Evolutionary conservation across 2,888 invertebrate species (phyloP).

Genomic region (Ophion ellenae): DNA sequence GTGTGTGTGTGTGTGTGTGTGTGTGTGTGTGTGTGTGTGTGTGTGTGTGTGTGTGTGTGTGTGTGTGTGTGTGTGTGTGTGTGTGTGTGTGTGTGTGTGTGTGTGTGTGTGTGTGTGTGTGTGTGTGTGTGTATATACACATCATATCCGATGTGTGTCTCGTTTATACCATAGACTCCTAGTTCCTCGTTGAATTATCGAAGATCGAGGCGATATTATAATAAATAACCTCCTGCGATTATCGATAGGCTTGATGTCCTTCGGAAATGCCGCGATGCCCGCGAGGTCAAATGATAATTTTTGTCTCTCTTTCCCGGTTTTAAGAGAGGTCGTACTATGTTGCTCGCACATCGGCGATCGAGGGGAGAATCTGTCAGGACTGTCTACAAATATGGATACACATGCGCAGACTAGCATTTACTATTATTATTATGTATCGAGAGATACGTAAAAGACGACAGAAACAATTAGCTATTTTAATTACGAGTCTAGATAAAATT

Average conservation of each 20-base stretch:
- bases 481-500: slow-evolving; percentile 38
- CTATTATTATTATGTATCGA: slow-evolving; percentile 2
- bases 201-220: slow-evolving; percentile 67
- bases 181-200: slow-evolving; percentile 62
- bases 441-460: slow-evolving; percentile 28
- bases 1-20: no score
- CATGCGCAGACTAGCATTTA: background rate
- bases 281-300: slow-evolving; percentile 77
- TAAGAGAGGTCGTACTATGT: slow-evolving; percentile 56
- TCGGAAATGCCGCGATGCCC: slow-evolving; percentile 74
- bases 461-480: slow-evolving; percentile 29
- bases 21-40: no score
- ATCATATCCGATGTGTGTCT: slow-evolving; percentile 20
- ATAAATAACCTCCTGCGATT: slow-evolving; percentile 69
- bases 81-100: no score
- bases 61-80: no score
- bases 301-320: slow-evolving; percentile 66
- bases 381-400: slow-evolving; percentile 9
- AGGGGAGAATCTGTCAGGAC: slow-evolving; percentile 26
- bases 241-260: slow-evolving; percentile 75
- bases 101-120: background rate
- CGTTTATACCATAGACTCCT: slow-evolving; percentile 43
- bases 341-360: slow-evolving; percentile 47
- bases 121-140: slow-evolving; percentile 19
- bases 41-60: no score